Evolutionary conservation across 2,113 vertebrate genomes (phyloP), one percentile per base, ranked within the genome.

Genomic region (Pseudorectes ferrugineus): DNA sequence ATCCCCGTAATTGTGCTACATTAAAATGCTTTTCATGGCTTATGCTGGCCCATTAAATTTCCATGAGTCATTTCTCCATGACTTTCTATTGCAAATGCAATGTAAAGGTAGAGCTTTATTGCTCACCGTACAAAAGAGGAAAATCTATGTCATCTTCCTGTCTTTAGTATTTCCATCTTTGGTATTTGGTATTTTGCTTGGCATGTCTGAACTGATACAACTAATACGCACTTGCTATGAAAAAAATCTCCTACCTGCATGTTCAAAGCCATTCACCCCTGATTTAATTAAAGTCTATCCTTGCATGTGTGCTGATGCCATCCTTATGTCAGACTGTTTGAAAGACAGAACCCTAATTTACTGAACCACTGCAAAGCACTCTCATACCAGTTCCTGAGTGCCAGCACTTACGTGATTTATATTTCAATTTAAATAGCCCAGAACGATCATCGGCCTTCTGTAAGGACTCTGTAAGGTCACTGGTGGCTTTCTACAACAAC

Each of bases 401-500:
- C 52, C 45, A 26, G 33, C 25, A 38, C 71, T 95, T 51, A 85
- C 4, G 1, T 43, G 24, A 8, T 72, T 68, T 89, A 3, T 92
- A 52, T 96, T 85, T 96, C 63, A 82, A 65, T 95, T 95, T 63
- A 93, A 77, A 89, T 36, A 99, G 99, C 94, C 98, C 94, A 24
- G 95, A 94, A 74, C 93, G 72, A 14, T 98, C 98, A 12, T 98
- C 98, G 0, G 79, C 93, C 92, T 99, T 99, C 97, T 99, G 99
- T 94, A 98, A 90, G 95, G 97, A 98, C 67, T 98, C 99, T 2
- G 97, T 98, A 19, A 98, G 94, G 86, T 99, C 99, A 6, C 98
- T 99, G 33, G 98, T 97, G 48, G 98, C 98, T 36, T 98, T 97
- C 91, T 99, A 98, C 95, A 98, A 99, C 23, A 55, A 99, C 1